Conservation (phyloP, 2,888 invertebrate genomes). For the Chesias legatella region DNA sequence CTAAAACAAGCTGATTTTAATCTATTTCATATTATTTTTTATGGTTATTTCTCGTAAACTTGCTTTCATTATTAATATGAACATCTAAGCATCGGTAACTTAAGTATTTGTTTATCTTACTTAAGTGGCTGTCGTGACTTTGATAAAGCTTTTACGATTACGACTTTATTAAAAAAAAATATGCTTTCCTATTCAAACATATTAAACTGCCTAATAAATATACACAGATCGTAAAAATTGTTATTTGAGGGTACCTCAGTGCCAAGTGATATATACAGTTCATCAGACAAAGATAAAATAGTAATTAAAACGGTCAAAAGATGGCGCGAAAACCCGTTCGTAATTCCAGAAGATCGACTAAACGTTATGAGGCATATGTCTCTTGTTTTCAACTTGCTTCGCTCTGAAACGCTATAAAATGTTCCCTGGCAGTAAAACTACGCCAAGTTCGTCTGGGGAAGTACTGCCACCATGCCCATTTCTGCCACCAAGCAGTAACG, state of each 20-base stretch:
- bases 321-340: constrained; percentile 8
- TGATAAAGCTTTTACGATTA: constrained; percentile 14
- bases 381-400: not conserved
- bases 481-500: too few species aligned
- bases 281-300: constrained; percentile 15
- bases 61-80: constrained; percentile 2
- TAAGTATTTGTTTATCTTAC: constrained; percentile 3
- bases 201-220: constrained; percentile 8
- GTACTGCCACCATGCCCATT: too few species aligned
- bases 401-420: too few species aligned
- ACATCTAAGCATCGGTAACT: constrained; percentile 4
- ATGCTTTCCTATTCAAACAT: constrained; percentile 8
- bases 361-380: constrained; percentile 5
- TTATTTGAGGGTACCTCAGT: constrained; percentile 8
- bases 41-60: not conserved
- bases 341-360: constrained; percentile 4
- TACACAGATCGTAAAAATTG: constrained; percentile 15
- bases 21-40: not conserved
- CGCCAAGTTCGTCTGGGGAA: too few species aligned
- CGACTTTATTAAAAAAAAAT: constrained; percentile 15
- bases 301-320: constrained; percentile 16
- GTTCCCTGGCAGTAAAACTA: too few species aligned
- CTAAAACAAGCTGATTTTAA: too few species aligned
- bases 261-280: constrained; percentile 14
- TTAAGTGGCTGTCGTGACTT: constrained; percentile 7